Evolutionary conservation across 2,113 vertebrate species (phyloP), one percentile per base, ranked within the genome.

Genomic region (Budorcas taxicolor): DNA sequence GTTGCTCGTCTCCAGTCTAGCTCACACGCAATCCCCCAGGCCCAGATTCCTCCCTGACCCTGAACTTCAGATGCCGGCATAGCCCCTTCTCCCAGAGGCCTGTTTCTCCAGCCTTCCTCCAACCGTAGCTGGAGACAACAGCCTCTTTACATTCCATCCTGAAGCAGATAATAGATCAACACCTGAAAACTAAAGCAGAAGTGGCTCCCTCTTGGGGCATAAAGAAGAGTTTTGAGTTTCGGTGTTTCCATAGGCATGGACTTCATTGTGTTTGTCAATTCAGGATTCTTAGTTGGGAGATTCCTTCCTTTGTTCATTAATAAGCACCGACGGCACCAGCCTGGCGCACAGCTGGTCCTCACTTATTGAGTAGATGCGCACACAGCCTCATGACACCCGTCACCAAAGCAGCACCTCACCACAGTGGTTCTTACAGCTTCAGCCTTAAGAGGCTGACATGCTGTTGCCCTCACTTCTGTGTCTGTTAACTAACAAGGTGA

Each of bases 141-240:
- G 78, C 33, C 36, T 14, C 40, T 74, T 91, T 78, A 31, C 71
- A 31, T 13, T 80, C 71, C 91, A 78, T 53, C n/a, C 62, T 58
- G 62, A 93, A n/a, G 58, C 43, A 13, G 84, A 12, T 52, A 14
- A 92, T 78, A 80, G 15, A 3, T 50, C 64, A 95, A 25, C 29
- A 58, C 33, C 27, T 93, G n/a, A 64, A 92, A 92, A 60, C 25
- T 15, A 67, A 85, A 85, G 57, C 47, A 80, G 57, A 55, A 0
- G 23, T 21, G 33, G 3, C 19, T 55, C 14, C 40, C 36, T 74
- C 87, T 47, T 62, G 31, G 52, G 27, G n/a, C 31, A 31, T 71
- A 78, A 71, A 60, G 43, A 67, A 90, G 52, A 67, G 76, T 62
- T 81, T 95, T 40, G 83, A 83, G 57, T 47, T 52, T 83, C 40